These are phyloP conservation scores for Stegophylla sp. DNA, from an alignment of 2,888 invertebrate species.

Conservation along the genomic window DNA sequence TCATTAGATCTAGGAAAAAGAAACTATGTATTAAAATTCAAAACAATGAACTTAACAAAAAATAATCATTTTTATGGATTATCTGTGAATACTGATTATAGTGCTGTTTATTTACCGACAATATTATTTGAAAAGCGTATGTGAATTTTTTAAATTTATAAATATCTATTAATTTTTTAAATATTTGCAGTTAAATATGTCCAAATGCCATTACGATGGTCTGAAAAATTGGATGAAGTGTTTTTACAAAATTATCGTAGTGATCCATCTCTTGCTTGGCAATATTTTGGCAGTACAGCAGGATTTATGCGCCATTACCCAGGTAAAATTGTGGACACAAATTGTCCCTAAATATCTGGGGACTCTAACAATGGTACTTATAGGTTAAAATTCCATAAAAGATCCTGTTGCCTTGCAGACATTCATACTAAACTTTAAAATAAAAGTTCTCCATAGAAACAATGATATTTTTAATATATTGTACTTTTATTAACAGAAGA, in stretches of 20 bases:
- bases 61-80: slow-evolving; percentile 80
- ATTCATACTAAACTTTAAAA: too few relatives aligned
- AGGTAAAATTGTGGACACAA: slow-evolving; percentile 67
- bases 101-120: slow-evolving; percentile 92
- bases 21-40: slow-evolving; percentile 23
- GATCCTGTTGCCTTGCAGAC: too few relatives aligned
- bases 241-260: slow-evolving; percentile 85
- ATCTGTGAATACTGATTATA: slow-evolving; percentile 78
- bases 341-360: too few relatives aligned
- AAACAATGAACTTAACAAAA: slow-evolving; percentile 61
- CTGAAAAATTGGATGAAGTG: slow-evolving; percentile 80
- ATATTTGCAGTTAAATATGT: slow-evolving; percentile 64
- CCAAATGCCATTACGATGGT: slow-evolving; percentile 86
- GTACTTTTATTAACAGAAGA: too few relatives aligned
- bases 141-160: slow-evolving; percentile 60
- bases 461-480: too few relatives aligned
- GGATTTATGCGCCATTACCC: slow-evolving; percentile 95
- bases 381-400: too few relatives aligned
- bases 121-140: slow-evolving; percentile 87
- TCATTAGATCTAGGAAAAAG: slow-evolving; percentile 44
- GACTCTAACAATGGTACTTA: too few relatives aligned
- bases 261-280: slow-evolving; percentile 93
- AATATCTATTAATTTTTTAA: background rate
- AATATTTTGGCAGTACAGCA: slow-evolving; percentile 93
- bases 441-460: too few relatives aligned